These are phyloP conservation scores for Lumbricus terrestris DNA, from an alignment of 2,888 invertebrate genomes.

Conservation along the genomic window DNA sequence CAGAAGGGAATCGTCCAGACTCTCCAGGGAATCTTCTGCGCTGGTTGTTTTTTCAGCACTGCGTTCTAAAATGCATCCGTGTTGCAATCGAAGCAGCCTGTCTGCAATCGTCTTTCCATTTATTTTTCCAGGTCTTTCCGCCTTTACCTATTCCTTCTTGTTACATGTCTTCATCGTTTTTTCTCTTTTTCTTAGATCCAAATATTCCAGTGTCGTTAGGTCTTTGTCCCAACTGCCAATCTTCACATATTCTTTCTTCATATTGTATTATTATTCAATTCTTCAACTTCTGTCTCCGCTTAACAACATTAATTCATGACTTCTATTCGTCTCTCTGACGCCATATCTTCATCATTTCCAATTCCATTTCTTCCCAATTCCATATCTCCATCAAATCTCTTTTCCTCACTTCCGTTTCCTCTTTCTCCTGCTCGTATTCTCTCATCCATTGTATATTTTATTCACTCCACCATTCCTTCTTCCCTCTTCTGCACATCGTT, in stretches of 20 bases:
- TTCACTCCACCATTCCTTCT: background rate
- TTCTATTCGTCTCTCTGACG: background rate
- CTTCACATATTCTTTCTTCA: background rate
- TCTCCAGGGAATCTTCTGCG: background rate
- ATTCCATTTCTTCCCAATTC: background rate
- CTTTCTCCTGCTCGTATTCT: rapidly evolving
- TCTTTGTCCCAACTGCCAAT: background rate
- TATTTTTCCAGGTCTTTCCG: background rate
- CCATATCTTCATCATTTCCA: background rate
- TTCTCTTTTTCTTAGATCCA: background rate
- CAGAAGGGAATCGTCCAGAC: background rate
- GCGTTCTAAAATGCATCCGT: background rate
- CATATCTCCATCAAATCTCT: background rate
- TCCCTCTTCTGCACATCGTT: no score
- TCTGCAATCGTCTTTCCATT: background rate
- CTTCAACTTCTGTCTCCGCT: no score
- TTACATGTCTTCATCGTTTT: background rate
- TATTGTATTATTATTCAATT: no score
- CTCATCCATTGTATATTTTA: background rate
- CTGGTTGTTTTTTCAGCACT: background rate
- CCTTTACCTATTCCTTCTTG: background rate
- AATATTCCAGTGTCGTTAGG: background rate
- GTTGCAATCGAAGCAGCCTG: background rate
- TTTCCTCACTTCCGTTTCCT: background rate
- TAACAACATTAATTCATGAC: background rate